phyloP scores from a whole-genome alignment of 2,113 vertebrate species.

The Platichthys stellatus region DNA sequence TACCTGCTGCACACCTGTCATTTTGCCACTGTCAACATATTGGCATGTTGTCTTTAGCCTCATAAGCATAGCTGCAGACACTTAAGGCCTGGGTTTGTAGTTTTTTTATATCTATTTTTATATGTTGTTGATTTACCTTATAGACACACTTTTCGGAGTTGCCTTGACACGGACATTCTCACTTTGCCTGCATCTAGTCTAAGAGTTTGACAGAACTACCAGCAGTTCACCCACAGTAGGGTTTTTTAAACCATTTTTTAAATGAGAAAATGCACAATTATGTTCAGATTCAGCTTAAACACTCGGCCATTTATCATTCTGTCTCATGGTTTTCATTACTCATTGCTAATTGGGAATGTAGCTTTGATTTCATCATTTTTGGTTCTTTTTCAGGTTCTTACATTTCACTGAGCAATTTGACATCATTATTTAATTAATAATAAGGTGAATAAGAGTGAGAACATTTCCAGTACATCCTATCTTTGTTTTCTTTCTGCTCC shows the following conservation, averaged over 20 bases:
- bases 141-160: too few relatives aligned
- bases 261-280: too few relatives aligned
- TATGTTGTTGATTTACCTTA: neutral
- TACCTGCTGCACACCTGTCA: too few relatives aligned
- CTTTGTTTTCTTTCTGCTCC: neutral
- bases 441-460: neutral
- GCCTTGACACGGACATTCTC: neutral
- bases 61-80: neutral
- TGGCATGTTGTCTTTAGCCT: neutral
- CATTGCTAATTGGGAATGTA: too few relatives aligned
- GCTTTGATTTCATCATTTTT: too few relatives aligned
- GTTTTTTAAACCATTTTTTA: too few relatives aligned
- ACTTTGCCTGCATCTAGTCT: neutral
- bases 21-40: neutral
- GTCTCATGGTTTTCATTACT: too few relatives aligned
- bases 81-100: neutral
- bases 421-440: neutral
- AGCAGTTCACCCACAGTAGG: too few relatives aligned
- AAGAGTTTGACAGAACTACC: too few relatives aligned
- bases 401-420: neutral
- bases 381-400: neutral
- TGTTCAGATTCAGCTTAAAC: neutral
- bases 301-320: too few relatives aligned
- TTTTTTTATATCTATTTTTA: conserved; percentile 3
- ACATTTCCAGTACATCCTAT: neutral